A percentile compares a stretch with the other conserved stretches of the same genome.
Conservation (phyloP, 2,797 vertebrate genomes). For the Pseudochaenichthys georgianus region DNA sequence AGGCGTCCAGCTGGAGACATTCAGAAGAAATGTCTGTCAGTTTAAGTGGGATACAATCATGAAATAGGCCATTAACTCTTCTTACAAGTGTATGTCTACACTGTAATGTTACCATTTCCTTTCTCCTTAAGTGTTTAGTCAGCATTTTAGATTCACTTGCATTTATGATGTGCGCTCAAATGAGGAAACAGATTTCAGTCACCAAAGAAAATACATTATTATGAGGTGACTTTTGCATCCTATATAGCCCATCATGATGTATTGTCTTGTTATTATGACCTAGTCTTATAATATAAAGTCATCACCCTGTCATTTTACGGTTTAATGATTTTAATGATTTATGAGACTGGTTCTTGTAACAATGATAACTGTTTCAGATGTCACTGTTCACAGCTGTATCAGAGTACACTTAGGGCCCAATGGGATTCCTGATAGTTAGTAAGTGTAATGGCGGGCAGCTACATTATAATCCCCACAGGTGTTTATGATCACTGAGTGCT, state of each 20-base stretch:
- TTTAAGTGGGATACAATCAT: too few relatives aligned
- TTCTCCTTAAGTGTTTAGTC: neutral
- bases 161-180: neutral
- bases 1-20: neutral
- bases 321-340: neutral
- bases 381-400: too few relatives aligned
- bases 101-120: neutral
- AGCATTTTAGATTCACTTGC: neutral
- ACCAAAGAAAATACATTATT: neutral
- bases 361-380: neutral
- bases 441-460: neutral
- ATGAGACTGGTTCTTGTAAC: neutral
- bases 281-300: neutral
- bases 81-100: neutral
- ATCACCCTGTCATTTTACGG: neutral
- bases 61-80: too few relatives aligned
- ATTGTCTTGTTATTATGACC: neutral
- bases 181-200: neutral
- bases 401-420: neutral
- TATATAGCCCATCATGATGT: neutral
- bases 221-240: neutral
- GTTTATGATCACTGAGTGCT: slow-evolving; percentile 5
- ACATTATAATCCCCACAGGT: neutral
- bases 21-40: neutral
- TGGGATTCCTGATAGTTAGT: neutral